phyloP scores from a whole-genome alignment of 2,888 invertebrate genomes.

The Caenorhabditis panamensis region DNA sequence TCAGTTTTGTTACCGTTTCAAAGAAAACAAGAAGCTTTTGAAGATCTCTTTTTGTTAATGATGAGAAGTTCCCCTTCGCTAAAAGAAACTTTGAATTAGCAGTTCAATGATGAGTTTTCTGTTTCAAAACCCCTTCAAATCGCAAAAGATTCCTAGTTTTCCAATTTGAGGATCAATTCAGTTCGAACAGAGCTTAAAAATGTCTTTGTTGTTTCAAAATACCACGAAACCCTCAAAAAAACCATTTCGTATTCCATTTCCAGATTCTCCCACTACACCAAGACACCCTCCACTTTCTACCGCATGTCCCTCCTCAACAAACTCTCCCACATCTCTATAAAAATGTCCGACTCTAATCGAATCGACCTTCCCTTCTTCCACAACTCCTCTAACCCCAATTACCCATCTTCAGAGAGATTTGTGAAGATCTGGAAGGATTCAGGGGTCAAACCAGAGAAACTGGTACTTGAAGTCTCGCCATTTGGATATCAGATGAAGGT shows the following conservation, averaged over 20 bases:
- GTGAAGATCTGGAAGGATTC: constrained; percentile 24
- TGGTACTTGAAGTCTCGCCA: constrained; percentile 58
- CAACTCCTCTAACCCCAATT: constrained; percentile 7
- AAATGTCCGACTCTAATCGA: constrained; percentile 24
- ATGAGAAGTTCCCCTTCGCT: too few relatives aligned
- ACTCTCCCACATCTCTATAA: constrained; percentile 35
- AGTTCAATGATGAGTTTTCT: too few relatives aligned
- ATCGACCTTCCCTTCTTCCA: constrained; percentile 41
- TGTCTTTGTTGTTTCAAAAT: not conserved
- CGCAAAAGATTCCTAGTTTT: too few relatives aligned
- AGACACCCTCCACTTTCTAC: constrained; percentile 32
- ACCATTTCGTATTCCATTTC: not conserved
- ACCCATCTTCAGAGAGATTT: constrained; percentile 36
- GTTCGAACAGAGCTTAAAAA: too few relatives aligned
- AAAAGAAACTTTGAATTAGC: too few relatives aligned
- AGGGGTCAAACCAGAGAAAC: constrained; percentile 51
- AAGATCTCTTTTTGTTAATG: too few relatives aligned
- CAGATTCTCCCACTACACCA: constrained; percentile 50
- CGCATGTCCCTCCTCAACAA: constrained; percentile 48
- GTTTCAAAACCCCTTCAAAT: too few relatives aligned
- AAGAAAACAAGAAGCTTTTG: too few relatives aligned
- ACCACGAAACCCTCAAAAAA: not conserved
- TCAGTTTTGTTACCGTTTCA: too few relatives aligned
- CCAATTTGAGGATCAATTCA: too few relatives aligned
- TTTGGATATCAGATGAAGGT: constrained; percentile 8